phyloP scores from a whole-genome alignment of 2,113 vertebrate genomes.

The Hemichromis elongatus region DNA sequence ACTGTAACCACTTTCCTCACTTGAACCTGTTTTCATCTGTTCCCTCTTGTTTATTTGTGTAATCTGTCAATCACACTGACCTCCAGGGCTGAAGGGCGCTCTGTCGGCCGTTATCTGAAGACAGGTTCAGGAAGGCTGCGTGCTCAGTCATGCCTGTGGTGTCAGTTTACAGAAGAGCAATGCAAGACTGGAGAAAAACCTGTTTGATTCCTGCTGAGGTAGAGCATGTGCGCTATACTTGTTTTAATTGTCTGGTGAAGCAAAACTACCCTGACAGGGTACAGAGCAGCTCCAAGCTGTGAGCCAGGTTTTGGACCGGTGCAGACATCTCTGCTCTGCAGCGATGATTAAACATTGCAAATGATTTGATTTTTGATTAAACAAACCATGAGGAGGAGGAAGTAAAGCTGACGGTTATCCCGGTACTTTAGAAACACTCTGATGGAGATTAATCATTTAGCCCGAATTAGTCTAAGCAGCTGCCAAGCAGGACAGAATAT shows the following conservation, averaged over 20 bases:
- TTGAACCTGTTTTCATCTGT: neutral
- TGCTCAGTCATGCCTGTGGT: slow-evolving; percentile 19
- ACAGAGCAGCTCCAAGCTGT: neutral
- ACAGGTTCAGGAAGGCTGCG: neutral
- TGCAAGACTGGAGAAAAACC: neutral
- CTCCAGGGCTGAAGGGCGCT: neutral
- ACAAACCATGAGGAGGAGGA: neutral
- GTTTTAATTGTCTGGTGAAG: neutral
- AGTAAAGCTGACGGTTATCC: neutral
- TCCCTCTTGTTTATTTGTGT: neutral
- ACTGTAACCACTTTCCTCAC: neutral
- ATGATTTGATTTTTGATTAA: neutral
- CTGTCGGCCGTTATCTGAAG: neutral
- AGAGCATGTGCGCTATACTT: neutral
- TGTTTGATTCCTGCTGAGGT: neutral
- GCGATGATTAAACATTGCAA: neutral
- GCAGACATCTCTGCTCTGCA: neutral
- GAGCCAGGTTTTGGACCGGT: neutral
- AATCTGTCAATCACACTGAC: neutral
- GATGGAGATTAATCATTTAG: neutral
- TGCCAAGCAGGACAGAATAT: slow-evolving; percentile 11
- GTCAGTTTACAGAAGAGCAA: slow-evolving; percentile 15
- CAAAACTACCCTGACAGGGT: neutral
- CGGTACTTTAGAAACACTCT: neutral
- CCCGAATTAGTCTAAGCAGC: neutral